These are phyloP conservation scores for Tympanoctomys barrerae DNA, from an alignment of 2,797 vertebrate species.

Conservation along the genomic window DNA sequence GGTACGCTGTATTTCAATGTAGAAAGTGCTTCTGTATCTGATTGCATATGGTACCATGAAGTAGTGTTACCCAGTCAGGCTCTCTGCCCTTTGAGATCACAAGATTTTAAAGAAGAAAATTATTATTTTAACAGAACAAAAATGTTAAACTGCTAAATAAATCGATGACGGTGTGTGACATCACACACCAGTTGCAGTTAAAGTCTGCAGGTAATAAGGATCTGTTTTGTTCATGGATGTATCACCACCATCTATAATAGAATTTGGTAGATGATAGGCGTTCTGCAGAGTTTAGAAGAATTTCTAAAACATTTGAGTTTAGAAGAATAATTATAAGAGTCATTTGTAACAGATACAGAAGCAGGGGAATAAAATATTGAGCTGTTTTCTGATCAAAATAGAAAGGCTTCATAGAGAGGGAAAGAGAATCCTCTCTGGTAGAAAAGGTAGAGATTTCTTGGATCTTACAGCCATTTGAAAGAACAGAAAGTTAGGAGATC, in stretches of 20 bases:
- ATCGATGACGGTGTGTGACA: not conserved
- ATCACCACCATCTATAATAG: not conserved
- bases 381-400: not conserved
- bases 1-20: constrained; percentile 87
- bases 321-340: not conserved
- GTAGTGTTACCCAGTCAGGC: not conserved
- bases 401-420: not conserved
- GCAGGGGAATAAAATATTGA: not conserved
- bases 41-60: not conserved
- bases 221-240: not conserved
- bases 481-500: not conserved
- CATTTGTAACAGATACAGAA: not conserved
- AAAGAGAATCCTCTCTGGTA: not conserved
- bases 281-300: not conserved
- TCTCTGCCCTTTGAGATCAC: constrained; percentile 20
- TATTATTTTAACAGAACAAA: not conserved
- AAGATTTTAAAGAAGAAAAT: not conserved
- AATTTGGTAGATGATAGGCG: not conserved
- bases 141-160: not conserved
- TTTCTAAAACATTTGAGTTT: not conserved
- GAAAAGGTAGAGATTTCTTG: not conserved
- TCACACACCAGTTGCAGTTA: not conserved
- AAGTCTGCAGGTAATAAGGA: not conserved
- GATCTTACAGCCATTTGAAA: not conserved
- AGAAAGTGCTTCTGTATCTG: not conserved